Base-by-base conservation (phyloP, 2,888 invertebrate genomes). In the Pristionchus mayeri region DNA sequence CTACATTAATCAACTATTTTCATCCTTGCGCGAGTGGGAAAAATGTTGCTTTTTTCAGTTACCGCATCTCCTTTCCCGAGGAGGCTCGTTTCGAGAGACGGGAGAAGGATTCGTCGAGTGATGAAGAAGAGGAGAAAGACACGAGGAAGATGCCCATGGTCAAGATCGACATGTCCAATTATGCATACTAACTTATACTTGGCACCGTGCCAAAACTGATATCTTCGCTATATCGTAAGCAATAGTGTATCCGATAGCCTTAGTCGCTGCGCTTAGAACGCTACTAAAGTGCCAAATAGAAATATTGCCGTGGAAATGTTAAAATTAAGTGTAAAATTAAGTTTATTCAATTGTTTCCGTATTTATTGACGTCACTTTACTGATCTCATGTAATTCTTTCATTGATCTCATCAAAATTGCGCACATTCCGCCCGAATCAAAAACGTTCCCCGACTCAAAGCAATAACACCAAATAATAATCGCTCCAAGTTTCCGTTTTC, bases 131-230 rank as follows among this genome's bases (percentile, higher is more conserved):
- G 34, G 88, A 82, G 60, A 86, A 85, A 27, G 87, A 87, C 82
- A 90, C 82, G 34, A 63, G 86, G 27, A 57, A 88, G 67, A 90
- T 90, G 87, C 91, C 92, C 37, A 89, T 91, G 24, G 89, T 93
- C 57, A 88, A 93, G 85, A 93, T 93, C 80, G 91, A 93, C 86
- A 93, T 93, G 92, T 90, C 89, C 67, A 91, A 91, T 84, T 92
- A 92, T 88, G 91, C 91, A 80, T 92, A 93, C 37, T 67, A 27
- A 81, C 21, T n/a, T 75, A 44, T 13, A 6, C 44, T 44, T 44
- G 13, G 13, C 13, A 9, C 13, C 44, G 6, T 13, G 44, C 7
- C 7, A 44, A 9, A 44, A 44, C 13, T 13, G 44, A 44, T 44
- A 9, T 44, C 44, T 44, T 13, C 7, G 44, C 7, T 9, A 9